Evolutionary conservation across 1,140 invertebrate species (phyloP).

Genomic region (Scaptomyza hsui): DNA sequence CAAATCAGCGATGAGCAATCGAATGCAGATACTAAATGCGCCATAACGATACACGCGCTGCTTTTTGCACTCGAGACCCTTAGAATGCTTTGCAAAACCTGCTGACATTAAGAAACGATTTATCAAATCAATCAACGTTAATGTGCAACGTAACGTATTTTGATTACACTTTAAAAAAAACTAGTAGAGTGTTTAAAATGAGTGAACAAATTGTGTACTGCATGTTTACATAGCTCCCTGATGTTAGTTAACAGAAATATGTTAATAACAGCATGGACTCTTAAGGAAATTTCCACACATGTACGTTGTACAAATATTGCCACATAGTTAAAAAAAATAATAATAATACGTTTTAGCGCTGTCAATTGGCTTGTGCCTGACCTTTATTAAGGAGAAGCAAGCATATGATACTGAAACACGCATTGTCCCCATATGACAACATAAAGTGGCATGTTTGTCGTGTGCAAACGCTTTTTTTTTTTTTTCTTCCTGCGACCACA

Average conservation of each 20-base stretch:
- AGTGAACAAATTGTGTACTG: too few species aligned
- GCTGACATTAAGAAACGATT: slow-evolving; percentile 56
- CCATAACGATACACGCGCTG: slow-evolving; percentile 58
- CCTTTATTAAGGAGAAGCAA: too few species aligned
- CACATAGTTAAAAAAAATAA: neutral
- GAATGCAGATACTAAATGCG: slow-evolving; percentile 18
- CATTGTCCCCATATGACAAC: neutral
- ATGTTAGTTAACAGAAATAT: too few species aligned
- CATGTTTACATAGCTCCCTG: too few species aligned
- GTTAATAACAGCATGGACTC: too few species aligned
- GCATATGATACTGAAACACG: too few species aligned
- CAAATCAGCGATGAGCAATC: neutral
- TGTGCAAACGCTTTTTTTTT: neutral
- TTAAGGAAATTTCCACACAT: too few species aligned
- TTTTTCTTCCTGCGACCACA: too few species aligned
- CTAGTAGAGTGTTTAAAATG: slow-evolving; percentile 4
- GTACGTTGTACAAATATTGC: too few species aligned
- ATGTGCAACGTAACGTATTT: slow-evolving; percentile 14
- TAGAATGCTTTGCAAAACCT: slow-evolving; percentile 7
- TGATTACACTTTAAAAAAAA: slow-evolving; percentile 12
- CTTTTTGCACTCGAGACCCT: slow-evolving; percentile 23
- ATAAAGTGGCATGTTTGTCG: neutral
- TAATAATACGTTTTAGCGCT: too few species aligned
- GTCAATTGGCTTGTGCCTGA: too few species aligned
- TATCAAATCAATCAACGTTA: slow-evolving; percentile 43